A percentile compares a stretch with the other conserved stretches of the same genome.
Conservation (phyloP, 2,888 invertebrate genomes). For the Neoaliturus tenellus region DNA sequence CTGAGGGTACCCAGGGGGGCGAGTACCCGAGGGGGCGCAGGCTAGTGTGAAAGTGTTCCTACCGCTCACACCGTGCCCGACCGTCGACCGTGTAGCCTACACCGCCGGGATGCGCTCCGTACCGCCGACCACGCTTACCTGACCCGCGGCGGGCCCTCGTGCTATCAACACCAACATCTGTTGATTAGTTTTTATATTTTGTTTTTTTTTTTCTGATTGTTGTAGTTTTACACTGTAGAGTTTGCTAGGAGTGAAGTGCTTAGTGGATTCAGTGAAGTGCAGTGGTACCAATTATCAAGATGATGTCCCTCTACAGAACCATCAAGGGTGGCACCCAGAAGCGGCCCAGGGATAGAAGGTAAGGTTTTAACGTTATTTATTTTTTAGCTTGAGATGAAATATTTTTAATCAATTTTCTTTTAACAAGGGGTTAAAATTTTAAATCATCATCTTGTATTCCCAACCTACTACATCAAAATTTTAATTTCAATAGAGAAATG, state of each 20-base stretch:
- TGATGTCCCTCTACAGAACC: constrained; percentile 78
- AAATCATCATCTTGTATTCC: too few species aligned
- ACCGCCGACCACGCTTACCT: neutral
- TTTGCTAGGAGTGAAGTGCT: constrained; percentile 28
- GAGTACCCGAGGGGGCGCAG: neutral
- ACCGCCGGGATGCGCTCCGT: neutral
- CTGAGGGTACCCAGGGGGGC: neutral
- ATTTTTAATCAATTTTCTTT: too few species aligned
- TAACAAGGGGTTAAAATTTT: too few species aligned
- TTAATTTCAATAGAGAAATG: too few species aligned
- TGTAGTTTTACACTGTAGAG: neutral
- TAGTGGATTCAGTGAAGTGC: constrained; percentile 12
- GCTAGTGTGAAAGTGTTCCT: constrained; percentile 22
- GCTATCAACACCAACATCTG: neutral
- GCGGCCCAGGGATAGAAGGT: constrained; percentile 76
- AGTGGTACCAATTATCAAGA: constrained; percentile 72
- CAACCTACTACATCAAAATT: too few species aligned
- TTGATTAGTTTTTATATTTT: neutral
- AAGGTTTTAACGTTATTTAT: constrained; percentile 40
- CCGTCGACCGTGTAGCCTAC: neutral
- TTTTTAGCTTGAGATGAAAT: neutral
- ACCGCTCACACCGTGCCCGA: constrained; percentile 33
- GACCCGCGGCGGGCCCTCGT: neutral
- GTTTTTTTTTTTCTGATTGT: neutral
- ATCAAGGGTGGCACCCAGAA: constrained; percentile 76